Base-by-base conservation (phyloP, 1,140 invertebrate genomes). In the Penaeus japonicus region DNA sequence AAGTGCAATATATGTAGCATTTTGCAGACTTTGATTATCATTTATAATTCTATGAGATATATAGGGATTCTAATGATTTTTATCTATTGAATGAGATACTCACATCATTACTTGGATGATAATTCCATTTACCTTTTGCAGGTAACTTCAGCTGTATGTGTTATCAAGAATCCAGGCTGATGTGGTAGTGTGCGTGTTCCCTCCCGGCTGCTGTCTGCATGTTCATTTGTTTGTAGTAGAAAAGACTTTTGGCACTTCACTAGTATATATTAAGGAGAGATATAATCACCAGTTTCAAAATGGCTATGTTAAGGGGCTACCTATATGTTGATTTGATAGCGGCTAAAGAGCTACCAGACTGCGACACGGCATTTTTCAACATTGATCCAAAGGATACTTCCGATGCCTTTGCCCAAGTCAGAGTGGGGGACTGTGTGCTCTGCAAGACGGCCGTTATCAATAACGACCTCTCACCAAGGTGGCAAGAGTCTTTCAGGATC, bases 351-450 rank as follows among this genome's bases (percentile, higher is more conserved):
- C 47, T 91, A 27, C 91, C 91, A 20, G 91, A 91, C 39, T 90
- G 87, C 65, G 91, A 91, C 62, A 91, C 90, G n/a, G 88, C 90
- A 18, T 91, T 91, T 70, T 91, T 91, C 79, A 91, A 91, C 62
- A 90, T 91, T 77, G 90, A 91, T 70, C 84, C 88, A 4, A 90
- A 91, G 75, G 91, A 91, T 75, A 87, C 78, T 10, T 91, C 91
- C n/a, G 91, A 91, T 90, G 53, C 91, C 22, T 90, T 90, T 89
- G 91, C 90, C 24, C 90, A 89, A 53, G 82, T 91, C 3, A 87
- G 84, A 59, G 53, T 91, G 22, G 91, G 91, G 10, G 80, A 32
- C 55, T 88, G 86, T 75, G 78, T 87, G 62, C 81, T 91, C 24
- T 90, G 91, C 77, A 91, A 91, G 89, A 91, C 91, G 39, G 89